Percentiles rank a stretch among this genome's conserved stretches.
phyloP scores from a whole-genome alignment of 2,888 invertebrate species.

The Pyrrhosoma nymphula region DNA sequence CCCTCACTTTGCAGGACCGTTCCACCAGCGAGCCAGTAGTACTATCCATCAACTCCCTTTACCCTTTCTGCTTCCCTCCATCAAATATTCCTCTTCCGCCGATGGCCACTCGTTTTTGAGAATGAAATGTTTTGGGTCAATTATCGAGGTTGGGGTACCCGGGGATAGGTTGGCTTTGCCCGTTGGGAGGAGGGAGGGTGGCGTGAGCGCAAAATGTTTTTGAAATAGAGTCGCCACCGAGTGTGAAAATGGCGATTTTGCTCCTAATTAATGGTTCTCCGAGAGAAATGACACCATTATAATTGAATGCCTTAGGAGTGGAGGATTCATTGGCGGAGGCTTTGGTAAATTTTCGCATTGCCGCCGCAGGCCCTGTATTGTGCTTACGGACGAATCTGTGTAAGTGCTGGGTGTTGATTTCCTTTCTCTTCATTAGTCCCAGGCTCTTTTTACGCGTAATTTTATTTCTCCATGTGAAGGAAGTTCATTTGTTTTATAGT shows the following conservation, averaged over 20 bases:
- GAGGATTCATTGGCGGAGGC: background rate
- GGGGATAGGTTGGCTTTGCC: background rate
- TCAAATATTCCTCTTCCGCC: background rate
- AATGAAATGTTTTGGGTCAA: conserved; percentile 27
- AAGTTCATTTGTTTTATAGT: background rate
- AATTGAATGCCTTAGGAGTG: background rate
- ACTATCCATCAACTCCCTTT: background rate
- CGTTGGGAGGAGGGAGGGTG: background rate
- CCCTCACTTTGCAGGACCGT: background rate
- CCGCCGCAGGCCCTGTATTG: background rate
- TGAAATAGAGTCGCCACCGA: background rate
- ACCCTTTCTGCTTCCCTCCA: background rate
- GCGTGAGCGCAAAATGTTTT: background rate
- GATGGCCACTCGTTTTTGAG: background rate
- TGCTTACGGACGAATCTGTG: background rate
- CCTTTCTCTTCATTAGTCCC: background rate
- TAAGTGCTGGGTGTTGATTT: background rate
- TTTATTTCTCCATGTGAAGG: background rate
- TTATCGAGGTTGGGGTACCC: background rate
- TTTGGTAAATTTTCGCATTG: background rate
- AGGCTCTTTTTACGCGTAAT: background rate
- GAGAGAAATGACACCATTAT: background rate
- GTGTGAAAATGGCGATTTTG: background rate
- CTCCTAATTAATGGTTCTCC: background rate
- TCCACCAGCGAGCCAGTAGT: background rate